A percentile compares a stretch with the other conserved stretches of the same genome.
These are phyloP conservation scores for Stegastes partitus DNA, from an alignment of 2,113 vertebrate genomes.

Conservation along the genomic window DNA sequence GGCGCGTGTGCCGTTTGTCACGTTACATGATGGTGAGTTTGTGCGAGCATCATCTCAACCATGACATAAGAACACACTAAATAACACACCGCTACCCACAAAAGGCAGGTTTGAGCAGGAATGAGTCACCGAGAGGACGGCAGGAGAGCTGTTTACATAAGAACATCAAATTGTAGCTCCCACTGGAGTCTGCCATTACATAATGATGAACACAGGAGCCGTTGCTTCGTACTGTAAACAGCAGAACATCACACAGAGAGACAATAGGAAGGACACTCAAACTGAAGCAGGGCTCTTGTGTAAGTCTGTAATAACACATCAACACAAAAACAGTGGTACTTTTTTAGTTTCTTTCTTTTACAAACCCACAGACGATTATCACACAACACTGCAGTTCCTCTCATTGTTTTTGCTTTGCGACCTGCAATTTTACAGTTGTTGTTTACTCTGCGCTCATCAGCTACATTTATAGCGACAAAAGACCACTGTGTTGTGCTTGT, in stretches of 20 bases:
- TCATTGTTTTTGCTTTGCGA: no score
- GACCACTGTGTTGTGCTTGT: no score
- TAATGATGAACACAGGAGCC: constrained; percentile 46
- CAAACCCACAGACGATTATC: no score
- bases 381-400: no score
- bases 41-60: constrained; percentile 15
- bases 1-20: not conserved
- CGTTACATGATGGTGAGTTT: constrained; percentile 8
- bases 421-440: no score
- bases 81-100: constrained; percentile 57
- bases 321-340: not conserved
- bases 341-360: no score
- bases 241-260: constrained; percentile 32
- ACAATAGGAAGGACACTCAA: constrained; percentile 1
- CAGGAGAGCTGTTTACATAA: constrained; percentile 73
- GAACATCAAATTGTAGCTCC: constrained; percentile 43
- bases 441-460: no score
- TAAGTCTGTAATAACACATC: not conserved
- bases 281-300: not conserved
- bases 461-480: no score
- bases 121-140: constrained; percentile 65
- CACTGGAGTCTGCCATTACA: constrained; percentile 49
- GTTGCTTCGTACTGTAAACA: constrained; percentile 46
- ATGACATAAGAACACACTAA: constrained; percentile 39
- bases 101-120: constrained; percentile 55